Evolutionary conservation across 2,113 vertebrate genomes (phyloP), one percentile per base, ranked within the genome.

Genomic region (Bubalus kerabau): DNA sequence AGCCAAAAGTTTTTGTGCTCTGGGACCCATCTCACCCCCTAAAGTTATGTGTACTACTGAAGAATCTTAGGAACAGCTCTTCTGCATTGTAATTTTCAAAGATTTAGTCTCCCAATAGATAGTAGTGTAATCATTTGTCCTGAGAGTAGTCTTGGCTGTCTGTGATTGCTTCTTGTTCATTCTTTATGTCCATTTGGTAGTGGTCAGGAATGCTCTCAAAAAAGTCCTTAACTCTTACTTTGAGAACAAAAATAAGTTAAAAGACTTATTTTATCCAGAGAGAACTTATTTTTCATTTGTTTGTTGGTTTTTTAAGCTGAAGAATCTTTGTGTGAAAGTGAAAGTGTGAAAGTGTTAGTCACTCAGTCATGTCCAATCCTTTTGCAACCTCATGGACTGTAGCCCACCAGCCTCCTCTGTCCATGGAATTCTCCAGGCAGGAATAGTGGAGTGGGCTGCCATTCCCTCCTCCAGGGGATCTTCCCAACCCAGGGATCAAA

Each of bases 171-270:
- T 80, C 78, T 95, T 52, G 1, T 10, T 62, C 52, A 46, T 80
- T 32, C 43, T 87, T 90, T 50, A 43, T 4, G 32, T 46, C 16
- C 36, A 91, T 59, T 24, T 17, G 82, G 9, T 32, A 76, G 54
- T 7, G 2, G 23, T 64, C 7, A 57, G 32, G n/a, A 6, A 19
- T 80, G 23, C 5, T 24, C 19, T 81, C n/a, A 85, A 91, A 93
- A 36, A 36, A 46, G 46, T 59, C 26, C 21, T 76, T 87, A 50
- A 17, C 15, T 84, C 28, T 94, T 80, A 81, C 24, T 85, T 74
- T 88, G 59, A 97, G n/a, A 59, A 4, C 23, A 91, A 60, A 92
- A 91, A 78, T 93, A 32, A 91, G 95, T 81, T 52, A 59, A 81
- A 91, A 87, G 28, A 0, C 0, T 56, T 71, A 19, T 85, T 94